Evolutionary conservation across 2,113 vertebrate species (phyloP).

Genomic region (Pollachius pollachius): DNA sequence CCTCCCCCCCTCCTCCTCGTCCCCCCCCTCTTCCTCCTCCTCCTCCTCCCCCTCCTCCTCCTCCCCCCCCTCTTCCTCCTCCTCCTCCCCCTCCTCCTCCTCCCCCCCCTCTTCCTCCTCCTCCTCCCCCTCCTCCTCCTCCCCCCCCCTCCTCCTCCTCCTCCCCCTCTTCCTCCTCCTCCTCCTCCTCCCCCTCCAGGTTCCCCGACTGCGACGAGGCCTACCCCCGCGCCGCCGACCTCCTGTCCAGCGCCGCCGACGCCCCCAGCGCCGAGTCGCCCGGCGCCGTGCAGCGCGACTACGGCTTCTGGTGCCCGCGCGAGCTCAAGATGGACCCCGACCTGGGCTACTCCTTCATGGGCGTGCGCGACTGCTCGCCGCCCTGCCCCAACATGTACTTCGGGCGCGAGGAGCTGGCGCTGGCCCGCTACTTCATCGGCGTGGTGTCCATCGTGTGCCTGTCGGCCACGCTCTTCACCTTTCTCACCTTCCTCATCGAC

Average conservation of each 20-base stretch:
- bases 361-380: conserved; percentile 90
- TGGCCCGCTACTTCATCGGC: conserved; percentile 95
- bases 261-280: conserved; percentile 73
- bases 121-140: too few species aligned
- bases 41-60: too few species aligned
- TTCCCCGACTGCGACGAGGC: conserved; percentile 93
- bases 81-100: too few species aligned
- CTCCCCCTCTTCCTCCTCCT: too few species aligned
- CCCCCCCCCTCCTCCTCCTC: too few species aligned
- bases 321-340: conserved; percentile 92
- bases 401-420: conserved; percentile 85
- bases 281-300: conserved; percentile 86
- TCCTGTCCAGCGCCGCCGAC: conserved; percentile 76
- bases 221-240: conserved; percentile 87
- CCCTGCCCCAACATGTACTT: conserved; percentile 99
- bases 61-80: too few species aligned
- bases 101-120: too few species aligned
- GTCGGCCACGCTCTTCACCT: conserved; percentile 95
- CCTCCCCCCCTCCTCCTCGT: too few species aligned
- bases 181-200: conserved; percentile 54
- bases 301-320: conserved; percentile 96
- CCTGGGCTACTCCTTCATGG: conserved; percentile 92
- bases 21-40: too few species aligned
- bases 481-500: conserved; percentile 97
- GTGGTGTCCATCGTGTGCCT: conserved; percentile 96